Conservation (phyloP, 2,888 invertebrate species). For the Dorcus parallelipipedus region DNA sequence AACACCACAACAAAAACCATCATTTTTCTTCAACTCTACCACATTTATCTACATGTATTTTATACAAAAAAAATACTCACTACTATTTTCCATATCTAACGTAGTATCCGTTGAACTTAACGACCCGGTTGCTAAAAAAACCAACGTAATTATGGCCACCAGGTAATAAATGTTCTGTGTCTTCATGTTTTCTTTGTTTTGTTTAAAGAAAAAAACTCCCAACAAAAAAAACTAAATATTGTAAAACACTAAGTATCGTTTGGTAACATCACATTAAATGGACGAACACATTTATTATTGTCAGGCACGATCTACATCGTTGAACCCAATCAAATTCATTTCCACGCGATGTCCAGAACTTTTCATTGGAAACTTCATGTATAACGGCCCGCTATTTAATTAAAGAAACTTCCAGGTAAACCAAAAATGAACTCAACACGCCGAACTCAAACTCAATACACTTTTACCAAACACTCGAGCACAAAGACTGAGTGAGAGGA, state of each 20-base stretch:
- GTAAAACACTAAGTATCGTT: constrained; percentile 6
- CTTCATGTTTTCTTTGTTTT: not conserved
- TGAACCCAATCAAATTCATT: too few relatives aligned
- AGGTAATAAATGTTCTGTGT: not conserved
- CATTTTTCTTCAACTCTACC: not conserved
- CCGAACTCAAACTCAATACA: too few relatives aligned
- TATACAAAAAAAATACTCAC: constrained; percentile 1
- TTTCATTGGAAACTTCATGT: constrained; percentile 1
- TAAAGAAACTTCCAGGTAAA: too few relatives aligned
- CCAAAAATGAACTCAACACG: too few relatives aligned
- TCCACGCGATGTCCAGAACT: too few relatives aligned
- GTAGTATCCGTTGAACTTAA: not conserved
- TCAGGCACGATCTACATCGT: not conserved
- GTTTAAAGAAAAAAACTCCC: not conserved
- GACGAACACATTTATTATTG: constrained; percentile 2
- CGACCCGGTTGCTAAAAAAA: not conserved
- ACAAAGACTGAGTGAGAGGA: constrained; percentile 5
- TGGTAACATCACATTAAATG: constrained; percentile 15
- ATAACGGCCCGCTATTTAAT: constrained; percentile 1
- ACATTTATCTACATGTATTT: constrained; percentile 1
- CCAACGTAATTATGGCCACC: not conserved
- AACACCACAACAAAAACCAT: too few relatives aligned
- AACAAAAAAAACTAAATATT: constrained; percentile 5
- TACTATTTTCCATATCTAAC: not conserved
- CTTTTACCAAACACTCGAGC: not conserved